These are phyloP conservation scores for Tiliqua scincoides DNA, from an alignment of 2,113 vertebrate genomes.

Conservation along the genomic window DNA sequence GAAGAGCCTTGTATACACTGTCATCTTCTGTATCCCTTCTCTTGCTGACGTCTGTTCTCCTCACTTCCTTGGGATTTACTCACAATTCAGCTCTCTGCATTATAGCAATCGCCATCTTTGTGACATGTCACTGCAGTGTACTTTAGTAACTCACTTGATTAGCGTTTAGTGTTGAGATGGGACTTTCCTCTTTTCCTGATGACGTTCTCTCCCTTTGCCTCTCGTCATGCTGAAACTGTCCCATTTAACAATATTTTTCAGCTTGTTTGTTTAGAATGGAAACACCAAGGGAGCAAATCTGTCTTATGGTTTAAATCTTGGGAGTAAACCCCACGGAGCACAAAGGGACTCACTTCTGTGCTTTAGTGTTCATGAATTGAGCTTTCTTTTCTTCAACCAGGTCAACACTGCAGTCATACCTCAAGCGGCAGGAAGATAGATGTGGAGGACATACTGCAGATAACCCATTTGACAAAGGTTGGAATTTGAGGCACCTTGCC, in stretches of 20 bases:
- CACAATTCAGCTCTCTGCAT: not conserved
- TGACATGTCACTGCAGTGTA: not conserved
- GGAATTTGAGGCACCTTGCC: constrained; percentile 12
- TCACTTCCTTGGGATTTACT: not conserved
- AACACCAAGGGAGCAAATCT: not conserved
- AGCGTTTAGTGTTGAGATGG: not conserved
- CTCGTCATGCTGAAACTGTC: not conserved
- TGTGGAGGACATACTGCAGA: constrained; percentile 50
- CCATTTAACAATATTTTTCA: not conserved
- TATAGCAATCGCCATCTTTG: not conserved
- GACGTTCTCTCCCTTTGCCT: not conserved
- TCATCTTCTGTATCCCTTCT: not conserved
- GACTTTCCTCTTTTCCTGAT: not conserved
- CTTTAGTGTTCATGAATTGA: not conserved
- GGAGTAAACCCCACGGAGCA: no score
- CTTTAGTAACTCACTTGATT: not conserved
- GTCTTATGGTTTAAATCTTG: not conserved
- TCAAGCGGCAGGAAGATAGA: constrained; percentile 81
- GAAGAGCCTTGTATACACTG: no score
- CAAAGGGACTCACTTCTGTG: no score
- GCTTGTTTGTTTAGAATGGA: not conserved
- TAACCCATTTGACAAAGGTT: constrained; percentile 90
- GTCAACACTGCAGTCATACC: constrained; percentile 90
- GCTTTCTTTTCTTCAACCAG: constrained; percentile 68
- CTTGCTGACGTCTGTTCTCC: not conserved